Evolutionary conservation across 2,888 invertebrate genomes (phyloP).

Genomic region (Coleophora flavipennella): DNA sequence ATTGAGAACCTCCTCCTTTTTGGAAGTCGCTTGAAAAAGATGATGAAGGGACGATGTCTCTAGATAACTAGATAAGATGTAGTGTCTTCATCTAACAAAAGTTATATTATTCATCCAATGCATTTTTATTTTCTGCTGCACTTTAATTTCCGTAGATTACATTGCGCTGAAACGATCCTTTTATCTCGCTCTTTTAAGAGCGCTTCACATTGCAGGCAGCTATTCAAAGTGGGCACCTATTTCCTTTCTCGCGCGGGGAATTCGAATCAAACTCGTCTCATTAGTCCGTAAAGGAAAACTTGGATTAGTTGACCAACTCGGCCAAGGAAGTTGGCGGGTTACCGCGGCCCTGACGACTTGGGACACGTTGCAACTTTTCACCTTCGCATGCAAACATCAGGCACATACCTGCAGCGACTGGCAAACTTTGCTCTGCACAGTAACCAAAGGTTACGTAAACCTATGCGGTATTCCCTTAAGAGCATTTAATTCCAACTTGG

Average conservation of each 20-base stretch:
- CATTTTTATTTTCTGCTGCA: too few species aligned
- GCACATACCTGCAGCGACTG: background rate
- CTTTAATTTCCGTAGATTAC: too few species aligned
- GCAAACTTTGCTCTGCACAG: too few species aligned
- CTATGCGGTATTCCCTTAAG: too few species aligned
- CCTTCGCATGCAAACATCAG: constrained; percentile 5
- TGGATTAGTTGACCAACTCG: constrained; percentile 55
- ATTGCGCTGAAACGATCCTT: too few species aligned
- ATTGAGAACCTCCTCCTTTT: too few species aligned
- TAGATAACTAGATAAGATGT: background rate
- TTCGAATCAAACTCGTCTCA: constrained; percentile 69
- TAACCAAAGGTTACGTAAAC: too few species aligned
- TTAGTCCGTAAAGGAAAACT: constrained; percentile 68
- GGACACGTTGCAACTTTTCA: constrained; percentile 21
- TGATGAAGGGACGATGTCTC: background rate
- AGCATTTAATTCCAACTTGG: too few species aligned
- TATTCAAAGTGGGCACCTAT: constrained; percentile 36
- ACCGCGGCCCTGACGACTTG: constrained; percentile 23
- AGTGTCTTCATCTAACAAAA: too few species aligned
- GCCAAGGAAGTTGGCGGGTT: constrained; percentile 41
- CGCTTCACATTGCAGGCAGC: constrained; percentile 3
- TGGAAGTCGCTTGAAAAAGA: too few species aligned
- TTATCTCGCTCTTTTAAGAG: too few species aligned
- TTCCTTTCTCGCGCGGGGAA: constrained; percentile 36
- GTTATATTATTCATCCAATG: too few species aligned